phyloP scores from a whole-genome alignment of 2,797 vertebrate species.

The Scomberomorus guttatus region DNA sequence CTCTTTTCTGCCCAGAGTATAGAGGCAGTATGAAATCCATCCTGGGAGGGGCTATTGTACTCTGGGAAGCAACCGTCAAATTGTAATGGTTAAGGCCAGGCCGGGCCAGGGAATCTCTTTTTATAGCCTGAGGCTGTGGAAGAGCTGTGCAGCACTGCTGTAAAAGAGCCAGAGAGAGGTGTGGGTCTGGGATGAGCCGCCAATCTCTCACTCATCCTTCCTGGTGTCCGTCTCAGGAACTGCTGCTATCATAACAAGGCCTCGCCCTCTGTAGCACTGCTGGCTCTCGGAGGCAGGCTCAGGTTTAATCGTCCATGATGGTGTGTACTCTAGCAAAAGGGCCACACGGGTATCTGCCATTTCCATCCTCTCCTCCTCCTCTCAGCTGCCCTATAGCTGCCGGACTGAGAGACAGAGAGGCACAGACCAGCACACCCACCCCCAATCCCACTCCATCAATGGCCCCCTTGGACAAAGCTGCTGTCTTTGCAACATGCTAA shows the following conservation, averaged over 20 bases:
- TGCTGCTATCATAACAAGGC: constrained; percentile 74
- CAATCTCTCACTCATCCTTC: constrained; percentile 60
- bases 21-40: constrained; percentile 77
- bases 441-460: constrained; percentile 63
- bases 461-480: constrained; percentile 74
- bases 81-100: constrained; percentile 58
- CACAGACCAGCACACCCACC: constrained; percentile 50
- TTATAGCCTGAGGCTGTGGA: constrained; percentile 38
- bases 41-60: constrained; percentile 77
- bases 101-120: constrained; percentile 50
- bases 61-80: constrained; percentile 74
- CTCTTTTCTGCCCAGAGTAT: constrained; percentile 55
- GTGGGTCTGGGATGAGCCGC: constrained; percentile 43
- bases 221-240: constrained; percentile 61
- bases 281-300: constrained; percentile 58
- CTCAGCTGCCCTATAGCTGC: constrained; percentile 52
- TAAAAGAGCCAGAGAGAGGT: constrained; percentile 54
- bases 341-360: constrained; percentile 52
- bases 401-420: constrained; percentile 49
- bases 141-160: constrained; percentile 35
- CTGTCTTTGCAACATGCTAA: constrained; percentile 77
- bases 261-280: constrained; percentile 54
- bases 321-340: constrained; percentile 68
- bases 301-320: constrained; percentile 74
- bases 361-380: constrained; percentile 52